phyloP scores from a whole-genome alignment of 2,113 vertebrate genomes.

The Hydrolagus affinis region DNA sequence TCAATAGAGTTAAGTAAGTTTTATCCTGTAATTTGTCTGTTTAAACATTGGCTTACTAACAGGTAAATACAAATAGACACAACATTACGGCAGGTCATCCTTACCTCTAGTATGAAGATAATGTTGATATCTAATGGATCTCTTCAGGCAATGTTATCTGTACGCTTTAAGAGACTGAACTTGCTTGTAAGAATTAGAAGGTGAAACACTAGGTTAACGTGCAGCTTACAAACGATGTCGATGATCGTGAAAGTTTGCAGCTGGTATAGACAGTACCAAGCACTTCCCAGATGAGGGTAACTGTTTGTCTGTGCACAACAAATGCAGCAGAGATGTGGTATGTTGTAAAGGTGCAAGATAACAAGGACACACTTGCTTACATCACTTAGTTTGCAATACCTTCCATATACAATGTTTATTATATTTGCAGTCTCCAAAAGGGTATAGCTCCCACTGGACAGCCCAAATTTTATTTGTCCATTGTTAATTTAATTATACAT shows the following conservation, averaged over 20 bases:
- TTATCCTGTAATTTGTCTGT: not conserved
- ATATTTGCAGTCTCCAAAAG: not conserved
- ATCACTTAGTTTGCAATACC: not conserved
- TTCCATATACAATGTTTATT: not conserved
- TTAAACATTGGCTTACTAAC: not conserved
- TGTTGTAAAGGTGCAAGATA: constrained; percentile 9
- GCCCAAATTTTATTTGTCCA: not conserved
- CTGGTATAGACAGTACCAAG: constrained; percentile 14
- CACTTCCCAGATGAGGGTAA: not conserved
- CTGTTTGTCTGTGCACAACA: not conserved
- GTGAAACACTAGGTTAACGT: not conserved
- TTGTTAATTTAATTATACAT: not conserved
- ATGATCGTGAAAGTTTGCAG: constrained; percentile 2
- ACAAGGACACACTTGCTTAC: not conserved
- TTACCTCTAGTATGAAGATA: not conserved
- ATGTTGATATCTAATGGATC: not conserved
- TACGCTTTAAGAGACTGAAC: not conserved
- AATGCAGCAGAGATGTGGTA: constrained; percentile 12
- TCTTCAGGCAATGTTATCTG: constrained; percentile 12
- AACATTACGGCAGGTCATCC: not conserved
- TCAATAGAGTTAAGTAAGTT: not conserved
- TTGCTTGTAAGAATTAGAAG: constrained; percentile 21
- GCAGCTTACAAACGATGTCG: not conserved
- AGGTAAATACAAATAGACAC: not conserved
- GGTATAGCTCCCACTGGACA: not conserved